Evolutionary conservation across 1,140 invertebrate genomes (phyloP).

Genomic region (Micrasema minimum): DNA sequence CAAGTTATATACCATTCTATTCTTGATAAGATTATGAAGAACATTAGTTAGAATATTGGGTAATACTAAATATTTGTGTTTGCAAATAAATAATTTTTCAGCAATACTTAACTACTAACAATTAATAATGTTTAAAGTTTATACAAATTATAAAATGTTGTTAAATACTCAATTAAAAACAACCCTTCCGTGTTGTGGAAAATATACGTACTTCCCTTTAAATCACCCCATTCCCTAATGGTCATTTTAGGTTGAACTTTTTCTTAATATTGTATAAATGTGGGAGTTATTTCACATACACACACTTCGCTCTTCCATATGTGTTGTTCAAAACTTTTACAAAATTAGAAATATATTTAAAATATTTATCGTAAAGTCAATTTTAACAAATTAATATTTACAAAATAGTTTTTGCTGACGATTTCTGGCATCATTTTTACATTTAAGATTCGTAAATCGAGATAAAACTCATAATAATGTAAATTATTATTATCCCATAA

Average conservation of each 20-base stretch:
- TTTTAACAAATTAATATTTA: not conserved
- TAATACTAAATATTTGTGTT: not conserved
- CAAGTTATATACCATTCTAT: too few species aligned
- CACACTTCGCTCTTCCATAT: conserved; percentile 16
- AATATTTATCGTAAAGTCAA: conserved; percentile 19
- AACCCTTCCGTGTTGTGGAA: conserved; percentile 1
- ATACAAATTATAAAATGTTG: conserved; percentile 7
- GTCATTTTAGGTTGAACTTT: too few species aligned
- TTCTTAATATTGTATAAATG: not conserved
- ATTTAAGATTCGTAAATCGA: too few species aligned
- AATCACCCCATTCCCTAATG: too few species aligned
- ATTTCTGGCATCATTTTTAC: too few species aligned
- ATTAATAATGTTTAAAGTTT: conserved; percentile 30
- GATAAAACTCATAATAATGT: too few species aligned
- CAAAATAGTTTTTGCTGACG: too few species aligned
- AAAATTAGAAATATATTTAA: conserved; percentile 1
- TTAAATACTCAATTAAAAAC: conserved; percentile 9
- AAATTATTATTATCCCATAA: too few species aligned
- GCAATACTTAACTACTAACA: conserved; percentile 28
- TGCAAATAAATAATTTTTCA: conserved; percentile 21
- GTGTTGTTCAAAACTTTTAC: conserved; percentile 29
- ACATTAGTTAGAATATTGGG: too few species aligned
- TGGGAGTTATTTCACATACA: conserved; percentile 3
- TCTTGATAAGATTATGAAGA: too few species aligned
- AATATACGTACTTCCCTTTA: conserved; percentile 11